Base-by-base conservation (phyloP, 2,113 vertebrate genomes). In the Laticauda laticaudata region DNA sequence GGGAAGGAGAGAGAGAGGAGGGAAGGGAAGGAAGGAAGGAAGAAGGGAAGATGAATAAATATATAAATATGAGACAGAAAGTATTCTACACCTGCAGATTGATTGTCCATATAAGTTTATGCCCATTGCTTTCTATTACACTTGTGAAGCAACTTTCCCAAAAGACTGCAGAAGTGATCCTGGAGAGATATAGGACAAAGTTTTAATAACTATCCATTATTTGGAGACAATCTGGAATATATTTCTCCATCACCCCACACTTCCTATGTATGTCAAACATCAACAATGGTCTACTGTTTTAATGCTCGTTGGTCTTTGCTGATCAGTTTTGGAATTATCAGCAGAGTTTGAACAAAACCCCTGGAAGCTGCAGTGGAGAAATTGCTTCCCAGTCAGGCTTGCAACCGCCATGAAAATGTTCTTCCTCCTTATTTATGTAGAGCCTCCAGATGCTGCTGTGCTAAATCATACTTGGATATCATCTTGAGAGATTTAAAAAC, bases 391-490 rank as follows among this genome's bases (percentile, higher is more conserved):
- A 95, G 92, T 86, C 10, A 92, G 93, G 92, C 95, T 95, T 94
- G 94, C 94, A 81, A 94, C 92, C 85, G 75, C 90, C 94, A 95
- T 95, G 95, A 92, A 96, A 95, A 95, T 92, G 94, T 97, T 97
- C 95, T 64, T 93, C 93, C 93, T 94, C 94, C 96, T 45, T 95
- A 55, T 96, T 97, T 97, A 69, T 96, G 94, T 94, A 94, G 88
- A 96, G 93, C 87, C 94, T 94, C 91, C 97, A 96, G 96, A 94
- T 96, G 95, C 90, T 94, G 94, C 93, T 93, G 86, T 92, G 95
- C 92, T 95, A 93, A 96, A 96, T 95, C 95, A 93, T 92, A 94
- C 91, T 90, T 94, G 56, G 23, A 11, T 23, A 92, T 94, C 93
- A 94, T 94, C 95, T 91, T 54, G 92, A 91, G 95, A 90, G 88